phyloP scores from a whole-genome alignment of 2,113 vertebrate species.

The Coryphaenoides rupestris region DNA sequence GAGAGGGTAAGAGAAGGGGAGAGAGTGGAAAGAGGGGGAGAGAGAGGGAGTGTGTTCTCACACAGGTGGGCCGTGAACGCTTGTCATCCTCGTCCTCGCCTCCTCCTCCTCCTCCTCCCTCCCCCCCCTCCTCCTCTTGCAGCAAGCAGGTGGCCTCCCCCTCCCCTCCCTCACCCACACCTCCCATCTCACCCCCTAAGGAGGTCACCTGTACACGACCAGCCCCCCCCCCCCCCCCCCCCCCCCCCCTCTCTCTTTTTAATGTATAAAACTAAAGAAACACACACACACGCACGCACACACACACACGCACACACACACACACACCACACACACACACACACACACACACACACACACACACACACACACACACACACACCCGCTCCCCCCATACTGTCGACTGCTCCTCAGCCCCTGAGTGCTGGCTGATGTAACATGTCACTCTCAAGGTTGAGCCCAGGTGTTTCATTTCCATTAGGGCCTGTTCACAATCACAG shows the following conservation, averaged over 20 bases:
- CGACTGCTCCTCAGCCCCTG: slow-evolving; percentile 55
- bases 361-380: slow-evolving; percentile 24
- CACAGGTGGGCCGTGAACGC: slow-evolving; percentile 69
- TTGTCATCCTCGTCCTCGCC: slow-evolving; percentile 73
- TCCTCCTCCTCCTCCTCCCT: slow-evolving; percentile 18
- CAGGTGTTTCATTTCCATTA: slow-evolving; percentile 72
- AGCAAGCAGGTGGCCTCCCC: slow-evolving; percentile 74
- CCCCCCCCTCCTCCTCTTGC: slow-evolving; percentile 17
- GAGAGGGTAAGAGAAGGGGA: no score
- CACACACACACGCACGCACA: slow-evolving; percentile 13
- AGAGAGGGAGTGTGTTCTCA: slow-evolving; percentile 54
- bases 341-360: slow-evolving; percentile 12
- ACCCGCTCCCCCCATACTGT: slow-evolving; percentile 38
- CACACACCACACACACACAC: slow-evolving; percentile 14
- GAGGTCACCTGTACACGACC: slow-evolving; percentile 72
- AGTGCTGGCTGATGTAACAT: slow-evolving; percentile 59
- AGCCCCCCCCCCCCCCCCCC: slow-evolving; percentile 50
- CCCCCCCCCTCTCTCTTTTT: slow-evolving; percentile 42
- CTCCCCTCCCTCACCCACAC: slow-evolving; percentile 28
- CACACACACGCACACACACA: slow-evolving; percentile 10
- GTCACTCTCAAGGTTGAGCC: slow-evolving; percentile 67
- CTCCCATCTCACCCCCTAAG: slow-evolving; percentile 23
- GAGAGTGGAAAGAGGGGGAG: no score
- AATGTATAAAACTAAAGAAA: background rate
- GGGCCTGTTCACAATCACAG: slow-evolving; percentile 40